phyloP scores from a whole-genome alignment of 1,140 invertebrate species.

The Homarus americanus region DNA sequence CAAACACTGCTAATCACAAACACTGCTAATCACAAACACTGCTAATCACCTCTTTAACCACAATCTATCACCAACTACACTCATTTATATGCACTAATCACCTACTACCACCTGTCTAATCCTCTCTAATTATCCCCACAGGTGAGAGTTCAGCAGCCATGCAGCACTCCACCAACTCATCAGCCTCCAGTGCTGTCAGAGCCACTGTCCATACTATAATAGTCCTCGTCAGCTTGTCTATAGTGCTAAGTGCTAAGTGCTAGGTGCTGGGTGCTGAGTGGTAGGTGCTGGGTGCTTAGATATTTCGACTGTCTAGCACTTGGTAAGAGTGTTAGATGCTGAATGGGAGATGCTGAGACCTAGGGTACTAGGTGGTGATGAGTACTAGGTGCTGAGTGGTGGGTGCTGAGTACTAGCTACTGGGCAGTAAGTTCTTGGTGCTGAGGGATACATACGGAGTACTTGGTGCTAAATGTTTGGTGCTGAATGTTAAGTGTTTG shows the following conservation, averaged over 20 bases:
- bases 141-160: conserved; percentile 53
- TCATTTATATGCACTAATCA: no score
- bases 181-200: neutral
- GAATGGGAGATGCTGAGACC: neutral
- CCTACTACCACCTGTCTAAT: no score
- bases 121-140: neutral
- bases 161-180: conserved; percentile 47
- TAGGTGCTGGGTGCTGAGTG: neutral
- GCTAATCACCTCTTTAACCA: neutral
- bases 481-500: no score
- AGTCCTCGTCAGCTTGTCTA: neutral
- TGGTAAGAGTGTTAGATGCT: no score
- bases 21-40: neutral
- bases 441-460: neutral
- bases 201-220: neutral
- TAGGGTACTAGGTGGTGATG: no score
- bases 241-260: neutral
- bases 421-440: neutral
- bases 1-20: no score
- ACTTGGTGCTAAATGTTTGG: no score
- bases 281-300: neutral
- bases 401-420: neutral
- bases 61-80: no score
- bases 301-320: no score
- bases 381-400: neutral